Evolutionary conservation across 64 coral and sea anemone genomes (phyloP).

Genomic region (Cladopsammia gracilis): DNA sequence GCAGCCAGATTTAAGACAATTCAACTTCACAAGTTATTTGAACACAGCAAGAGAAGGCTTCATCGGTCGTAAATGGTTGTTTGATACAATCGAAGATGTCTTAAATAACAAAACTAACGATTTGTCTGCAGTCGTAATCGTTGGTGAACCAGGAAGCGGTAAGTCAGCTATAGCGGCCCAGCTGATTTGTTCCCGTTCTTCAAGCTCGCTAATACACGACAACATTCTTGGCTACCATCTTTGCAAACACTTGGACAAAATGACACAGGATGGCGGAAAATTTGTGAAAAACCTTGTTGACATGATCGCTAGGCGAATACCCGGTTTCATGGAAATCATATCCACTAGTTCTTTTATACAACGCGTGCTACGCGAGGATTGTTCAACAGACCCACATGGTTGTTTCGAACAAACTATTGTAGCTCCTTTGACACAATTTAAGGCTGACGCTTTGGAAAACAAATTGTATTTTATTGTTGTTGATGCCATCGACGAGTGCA

Average conservation of each 20-base stretch:
- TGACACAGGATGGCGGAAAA: conserved; percentile 57
- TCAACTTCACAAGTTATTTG: conserved; percentile 62
- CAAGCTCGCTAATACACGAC: conserved; percentile 50
- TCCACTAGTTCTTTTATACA: conserved; percentile 1
- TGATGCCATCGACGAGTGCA: conserved; percentile 71
- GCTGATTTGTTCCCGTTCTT: conserved; percentile 61
- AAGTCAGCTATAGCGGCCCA: conserved; percentile 69
- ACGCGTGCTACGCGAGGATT: conserved; percentile 5
- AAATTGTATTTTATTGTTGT: conserved; percentile 41
- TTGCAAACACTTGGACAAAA: conserved; percentile 64
- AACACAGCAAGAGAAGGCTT: conserved; percentile 52
- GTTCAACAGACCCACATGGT: conserved; percentile 22
- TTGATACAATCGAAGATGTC: neutral
- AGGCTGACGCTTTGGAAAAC: neutral
- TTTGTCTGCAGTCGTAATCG: conserved; percentile 22
- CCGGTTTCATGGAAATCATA: conserved; percentile 15
- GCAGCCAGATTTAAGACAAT: neutral
- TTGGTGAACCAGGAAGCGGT: conserved; percentile 69
- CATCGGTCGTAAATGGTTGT: conserved; percentile 72
- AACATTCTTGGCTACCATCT: conserved; percentile 75
- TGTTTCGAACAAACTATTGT: conserved; percentile 58
- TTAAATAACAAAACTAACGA: neutral
- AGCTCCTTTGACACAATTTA: conserved; percentile 15
- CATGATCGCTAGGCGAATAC: conserved; percentile 14
- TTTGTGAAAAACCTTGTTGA: conserved; percentile 65